Percentiles rank a stretch among this genome's conserved stretches.
Evolutionary conservation across 1,140 invertebrate species (phyloP).

Genomic region (Anastatus disparis): DNA sequence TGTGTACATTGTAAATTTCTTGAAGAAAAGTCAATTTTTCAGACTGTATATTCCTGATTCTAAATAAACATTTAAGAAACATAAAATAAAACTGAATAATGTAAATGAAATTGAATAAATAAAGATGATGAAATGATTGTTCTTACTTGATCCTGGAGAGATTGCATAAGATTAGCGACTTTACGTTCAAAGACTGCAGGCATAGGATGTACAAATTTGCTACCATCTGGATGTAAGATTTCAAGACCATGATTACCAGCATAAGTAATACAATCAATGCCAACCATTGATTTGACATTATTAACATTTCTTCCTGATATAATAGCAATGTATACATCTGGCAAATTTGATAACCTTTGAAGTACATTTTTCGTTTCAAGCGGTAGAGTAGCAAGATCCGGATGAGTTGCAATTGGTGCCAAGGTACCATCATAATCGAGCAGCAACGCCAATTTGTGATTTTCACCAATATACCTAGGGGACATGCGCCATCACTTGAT

Average conservation of each 20-base stretch:
- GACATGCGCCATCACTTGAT: conserved; percentile 61
- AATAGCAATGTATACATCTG: conserved; percentile 89
- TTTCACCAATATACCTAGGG: conserved; percentile 84
- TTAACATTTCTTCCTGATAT: conserved; percentile 87
- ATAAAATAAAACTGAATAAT: too few relatives aligned
- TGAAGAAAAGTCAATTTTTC: too few relatives aligned
- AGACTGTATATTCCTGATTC: too few relatives aligned
- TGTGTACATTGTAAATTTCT: too few relatives aligned
- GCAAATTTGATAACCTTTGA: conserved; percentile 84
- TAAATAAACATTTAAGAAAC: too few relatives aligned
- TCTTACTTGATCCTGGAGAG: conserved; percentile 81
- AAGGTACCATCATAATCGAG: conserved; percentile 92
- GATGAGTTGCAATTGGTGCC: conserved; percentile 88
- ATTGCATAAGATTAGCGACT: conserved; percentile 80
- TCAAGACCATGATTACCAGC: conserved; percentile 91
- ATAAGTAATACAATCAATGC: conserved; percentile 89
- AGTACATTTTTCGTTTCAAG: conserved; percentile 86
- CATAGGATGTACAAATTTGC: conserved; percentile 91
- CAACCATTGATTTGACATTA: conserved; percentile 91
- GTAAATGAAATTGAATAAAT: too few relatives aligned
- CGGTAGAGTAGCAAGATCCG: conserved; percentile 86
- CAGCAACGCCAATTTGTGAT: conserved; percentile 84
- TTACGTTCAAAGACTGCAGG: conserved; percentile 86
- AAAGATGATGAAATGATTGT: too few relatives aligned
- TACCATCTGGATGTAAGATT: conserved; percentile 89